These are phyloP conservation scores for Macquaria australasica DNA, from an alignment of 2,113 vertebrate genomes.

Conservation along the genomic window DNA sequence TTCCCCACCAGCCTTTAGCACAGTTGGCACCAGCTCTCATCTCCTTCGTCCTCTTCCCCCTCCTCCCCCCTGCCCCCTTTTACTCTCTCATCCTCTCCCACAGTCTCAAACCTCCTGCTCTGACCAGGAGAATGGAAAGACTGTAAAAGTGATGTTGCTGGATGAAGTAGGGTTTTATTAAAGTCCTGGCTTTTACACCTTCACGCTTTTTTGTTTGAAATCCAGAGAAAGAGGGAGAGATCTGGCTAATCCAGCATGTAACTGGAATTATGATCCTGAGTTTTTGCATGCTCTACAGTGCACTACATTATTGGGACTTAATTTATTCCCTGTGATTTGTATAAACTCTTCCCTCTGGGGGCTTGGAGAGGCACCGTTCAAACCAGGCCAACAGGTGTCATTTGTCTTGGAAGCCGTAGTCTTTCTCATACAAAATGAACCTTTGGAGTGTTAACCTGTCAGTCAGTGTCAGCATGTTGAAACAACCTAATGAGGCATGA, in stretches of 20 bases:
- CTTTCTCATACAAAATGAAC: constrained; percentile 45
- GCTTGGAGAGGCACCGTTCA: not conserved
- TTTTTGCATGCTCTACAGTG: constrained; percentile 26
- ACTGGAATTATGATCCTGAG: constrained; percentile 23
- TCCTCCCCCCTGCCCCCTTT: not conserved
- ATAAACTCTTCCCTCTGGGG: constrained; percentile 36
- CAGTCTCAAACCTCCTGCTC: constrained; percentile 30
- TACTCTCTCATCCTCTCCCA: constrained; percentile 40
- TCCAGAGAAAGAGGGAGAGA: not conserved
- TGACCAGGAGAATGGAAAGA: constrained; percentile 9
- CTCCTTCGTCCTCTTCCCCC: constrained; percentile 24
- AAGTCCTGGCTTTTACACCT: constrained; percentile 4
- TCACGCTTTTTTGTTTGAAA: constrained; percentile 17
- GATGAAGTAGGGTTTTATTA: constrained; percentile 11
- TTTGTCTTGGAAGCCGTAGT: constrained; percentile 11
- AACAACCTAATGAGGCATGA: constrained; percentile 63
- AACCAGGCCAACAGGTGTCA: constrained; percentile 50
- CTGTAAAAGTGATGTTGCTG: constrained; percentile 16
- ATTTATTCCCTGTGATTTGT: constrained; percentile 54
- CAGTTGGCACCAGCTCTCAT: constrained; percentile 62
- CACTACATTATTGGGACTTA: constrained; percentile 13
- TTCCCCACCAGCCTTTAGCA: constrained; percentile 61
- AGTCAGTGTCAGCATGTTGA: constrained; percentile 48
- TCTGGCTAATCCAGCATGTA: constrained; percentile 42
- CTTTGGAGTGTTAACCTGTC: constrained; percentile 47